These are phyloP conservation scores for Drepana arcuata DNA, from an alignment of 1,140 invertebrate species.

Conservation along the genomic window DNA sequence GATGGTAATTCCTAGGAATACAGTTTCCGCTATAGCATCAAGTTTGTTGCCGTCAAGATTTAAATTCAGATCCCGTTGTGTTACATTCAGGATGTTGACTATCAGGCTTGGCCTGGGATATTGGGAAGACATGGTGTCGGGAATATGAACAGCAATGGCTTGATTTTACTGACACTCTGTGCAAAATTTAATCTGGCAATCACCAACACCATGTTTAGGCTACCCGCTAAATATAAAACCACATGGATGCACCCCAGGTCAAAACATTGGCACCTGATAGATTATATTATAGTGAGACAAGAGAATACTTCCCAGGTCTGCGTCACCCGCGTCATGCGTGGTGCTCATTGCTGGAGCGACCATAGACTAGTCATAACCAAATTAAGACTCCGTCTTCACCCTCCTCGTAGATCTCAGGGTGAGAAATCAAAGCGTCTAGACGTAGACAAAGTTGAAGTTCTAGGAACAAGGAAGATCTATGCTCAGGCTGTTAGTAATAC, in stretches of 20 bases:
- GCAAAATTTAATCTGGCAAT: constrained; percentile 16
- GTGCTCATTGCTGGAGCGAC: constrained; percentile 21
- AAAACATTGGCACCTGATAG: constrained; percentile 22
- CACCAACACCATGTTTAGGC: constrained; percentile 23
- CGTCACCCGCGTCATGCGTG: constrained; percentile 23
- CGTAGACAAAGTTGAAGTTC: constrained; percentile 7
- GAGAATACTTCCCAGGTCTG: constrained; percentile 16
- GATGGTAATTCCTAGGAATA: too few relatives aligned
- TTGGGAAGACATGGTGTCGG: constrained; percentile 22
- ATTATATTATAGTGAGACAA: constrained; percentile 20
- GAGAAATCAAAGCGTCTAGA: constrained; percentile 5
- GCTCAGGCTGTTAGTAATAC: not conserved
- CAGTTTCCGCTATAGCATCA: too few relatives aligned
- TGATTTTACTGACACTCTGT: constrained; percentile 19
- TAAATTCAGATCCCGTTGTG: too few relatives aligned
- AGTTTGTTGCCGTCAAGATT: too few relatives aligned
- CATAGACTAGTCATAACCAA: constrained; percentile 16
- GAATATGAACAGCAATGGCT: constrained; percentile 23
- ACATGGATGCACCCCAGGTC: constrained; percentile 24
- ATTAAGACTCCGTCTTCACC: constrained; percentile 9
- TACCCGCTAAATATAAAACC: constrained; percentile 21
- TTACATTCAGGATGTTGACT: too few relatives aligned
- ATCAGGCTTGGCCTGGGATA: constrained; percentile 16
- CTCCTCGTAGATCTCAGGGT: constrained; percentile 6
- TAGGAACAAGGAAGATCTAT: constrained; percentile 3